Conservation (phyloP, 1,140 invertebrate species). For the Drosophila prosaltans region DNA sequence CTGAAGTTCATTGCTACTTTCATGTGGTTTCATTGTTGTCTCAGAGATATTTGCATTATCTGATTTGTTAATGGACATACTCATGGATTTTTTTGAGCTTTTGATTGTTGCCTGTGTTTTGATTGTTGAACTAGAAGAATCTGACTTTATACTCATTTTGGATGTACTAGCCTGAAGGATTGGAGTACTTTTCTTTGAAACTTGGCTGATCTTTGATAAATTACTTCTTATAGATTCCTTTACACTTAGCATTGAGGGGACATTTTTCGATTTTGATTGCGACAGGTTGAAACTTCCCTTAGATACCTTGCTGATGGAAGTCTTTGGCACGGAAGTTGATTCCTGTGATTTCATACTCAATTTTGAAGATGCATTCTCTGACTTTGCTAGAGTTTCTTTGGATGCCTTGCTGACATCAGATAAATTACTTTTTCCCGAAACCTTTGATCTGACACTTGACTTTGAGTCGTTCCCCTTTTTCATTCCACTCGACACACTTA, state of each 20-base stretch:
- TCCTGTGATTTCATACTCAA: neutral
- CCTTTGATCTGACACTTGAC: conserved; percentile 7
- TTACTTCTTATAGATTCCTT: neutral
- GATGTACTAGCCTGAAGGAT: neutral
- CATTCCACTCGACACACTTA: neutral
- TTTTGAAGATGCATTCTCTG: no score
- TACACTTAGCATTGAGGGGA: neutral
- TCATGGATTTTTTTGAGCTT: neutral
- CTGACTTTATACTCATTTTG: neutral
- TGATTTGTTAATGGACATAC: neutral
- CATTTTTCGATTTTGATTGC: neutral
- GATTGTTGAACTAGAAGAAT: neutral
- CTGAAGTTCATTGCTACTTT: neutral
- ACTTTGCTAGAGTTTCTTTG: neutral
- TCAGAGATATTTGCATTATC: neutral
- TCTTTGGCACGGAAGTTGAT: neutral
- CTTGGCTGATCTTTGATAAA: conserved; percentile 2
- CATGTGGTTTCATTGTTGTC: neutral
- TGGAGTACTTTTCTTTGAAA: neutral
- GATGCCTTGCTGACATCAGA: neutral
- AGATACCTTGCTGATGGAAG: neutral
- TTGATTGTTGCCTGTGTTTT: neutral
- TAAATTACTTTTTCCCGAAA: neutral
- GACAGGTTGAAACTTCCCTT: neutral
- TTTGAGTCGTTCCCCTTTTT: conserved; percentile 8